phyloP scores from a whole-genome alignment of 2,888 invertebrate genomes.

The Lacanobia oleracea region DNA sequence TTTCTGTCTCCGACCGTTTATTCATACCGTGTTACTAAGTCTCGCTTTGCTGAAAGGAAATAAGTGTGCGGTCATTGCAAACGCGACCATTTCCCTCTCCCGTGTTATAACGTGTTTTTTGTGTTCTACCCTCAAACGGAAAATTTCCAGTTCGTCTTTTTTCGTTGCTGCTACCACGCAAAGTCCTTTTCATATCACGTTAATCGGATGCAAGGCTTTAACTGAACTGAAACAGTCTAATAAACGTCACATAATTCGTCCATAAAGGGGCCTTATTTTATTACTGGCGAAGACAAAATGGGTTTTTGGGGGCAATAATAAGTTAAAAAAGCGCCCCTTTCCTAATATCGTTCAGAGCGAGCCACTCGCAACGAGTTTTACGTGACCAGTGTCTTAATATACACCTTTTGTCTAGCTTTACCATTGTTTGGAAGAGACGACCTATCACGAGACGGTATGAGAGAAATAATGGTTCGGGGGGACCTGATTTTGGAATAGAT shows the following conservation, averaged over 20 bases:
- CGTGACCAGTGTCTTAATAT: slow-evolving; percentile 83
- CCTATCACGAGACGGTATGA: slow-evolving; percentile 35
- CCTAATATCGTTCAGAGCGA: slow-evolving; percentile 82
- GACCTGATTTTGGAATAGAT: slow-evolving; percentile 50
- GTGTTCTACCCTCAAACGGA: slow-evolving; percentile 31
- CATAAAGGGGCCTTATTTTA: slow-evolving; percentile 73
- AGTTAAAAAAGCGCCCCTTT: slow-evolving; percentile 81
- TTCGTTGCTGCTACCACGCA: slow-evolving; percentile 19
- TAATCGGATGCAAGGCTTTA: slow-evolving; percentile 56
- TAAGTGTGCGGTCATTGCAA: slow-evolving; percentile 51
- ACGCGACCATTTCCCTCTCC: slow-evolving; percentile 39
- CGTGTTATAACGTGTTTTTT: slow-evolving; percentile 38
- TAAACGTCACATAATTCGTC: slow-evolving; percentile 72
- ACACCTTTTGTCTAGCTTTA: slow-evolving; percentile 70
- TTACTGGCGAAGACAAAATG: slow-evolving; percentile 80
- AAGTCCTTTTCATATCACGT: slow-evolving; percentile 30
- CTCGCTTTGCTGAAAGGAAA: slow-evolving; percentile 48
- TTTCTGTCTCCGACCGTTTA: slow-evolving; percentile 21
- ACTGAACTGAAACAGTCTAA: slow-evolving; percentile 63
- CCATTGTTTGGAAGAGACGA: slow-evolving; percentile 53
- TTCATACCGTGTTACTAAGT: slow-evolving; percentile 33
- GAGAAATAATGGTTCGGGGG: slow-evolving; percentile 24
- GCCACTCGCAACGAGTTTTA: slow-evolving; percentile 81
- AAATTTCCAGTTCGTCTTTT: slow-evolving; percentile 29
- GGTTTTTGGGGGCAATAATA: slow-evolving; percentile 80